Evolutionary conservation across 2,113 vertebrate genomes (phyloP).

Genomic region (Nannobrachium achirus): DNA sequence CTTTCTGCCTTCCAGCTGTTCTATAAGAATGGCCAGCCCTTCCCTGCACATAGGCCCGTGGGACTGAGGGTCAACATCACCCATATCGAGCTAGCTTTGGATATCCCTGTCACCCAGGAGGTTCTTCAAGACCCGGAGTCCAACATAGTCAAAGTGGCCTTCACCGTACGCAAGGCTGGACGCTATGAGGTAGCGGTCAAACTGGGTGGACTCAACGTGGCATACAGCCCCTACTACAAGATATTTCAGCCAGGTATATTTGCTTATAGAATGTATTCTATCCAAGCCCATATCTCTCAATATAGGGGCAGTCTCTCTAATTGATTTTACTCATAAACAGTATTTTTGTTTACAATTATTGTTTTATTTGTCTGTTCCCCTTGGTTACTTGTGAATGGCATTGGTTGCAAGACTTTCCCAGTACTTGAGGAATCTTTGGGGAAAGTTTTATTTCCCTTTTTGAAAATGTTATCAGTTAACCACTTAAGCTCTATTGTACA

Average conservation of each 20-base stretch:
- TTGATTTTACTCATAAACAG: no score
- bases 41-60: constrained; percentile 90
- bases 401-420: neutral
- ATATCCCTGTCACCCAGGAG: constrained; percentile 96
- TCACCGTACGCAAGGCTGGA: constrained; percentile 96
- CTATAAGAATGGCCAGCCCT: constrained; percentile 97
- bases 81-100: constrained; percentile 93
- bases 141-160: constrained; percentile 94
- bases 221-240: constrained; percentile 97
- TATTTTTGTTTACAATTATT: neutral
- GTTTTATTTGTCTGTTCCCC: neutral
- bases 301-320: neutral
- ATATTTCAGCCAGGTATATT: constrained; percentile 94
- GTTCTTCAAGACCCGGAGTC: constrained; percentile 92
- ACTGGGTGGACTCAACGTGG: constrained; percentile 93
- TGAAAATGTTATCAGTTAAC: neutral
- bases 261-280: neutral
- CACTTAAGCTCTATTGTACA: no score
- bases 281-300: neutral
- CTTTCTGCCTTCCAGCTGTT: constrained; percentile 83
- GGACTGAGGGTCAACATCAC: constrained; percentile 94
- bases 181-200: constrained; percentile 95
- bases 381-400: neutral
- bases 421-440: neutral
- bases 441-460: no score